Evolutionary conservation across 2,113 vertebrate genomes (phyloP).

Genomic region (Cnemophilus loriae): DNA sequence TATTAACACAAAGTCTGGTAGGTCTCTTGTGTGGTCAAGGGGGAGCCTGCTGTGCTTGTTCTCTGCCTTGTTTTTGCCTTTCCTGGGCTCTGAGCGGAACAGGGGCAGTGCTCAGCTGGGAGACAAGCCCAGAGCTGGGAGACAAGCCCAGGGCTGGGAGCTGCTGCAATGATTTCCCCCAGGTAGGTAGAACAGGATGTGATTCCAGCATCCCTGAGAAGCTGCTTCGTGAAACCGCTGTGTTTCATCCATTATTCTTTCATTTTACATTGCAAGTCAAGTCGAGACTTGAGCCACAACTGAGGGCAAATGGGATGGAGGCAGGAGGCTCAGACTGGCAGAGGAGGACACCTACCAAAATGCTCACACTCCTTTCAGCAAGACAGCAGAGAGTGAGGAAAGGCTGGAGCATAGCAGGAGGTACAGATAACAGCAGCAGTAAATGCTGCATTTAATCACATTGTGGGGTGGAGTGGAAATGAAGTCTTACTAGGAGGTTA

Average conservation of each 20-base stretch:
- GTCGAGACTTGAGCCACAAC: rapidly evolving
- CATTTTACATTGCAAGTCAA: background rate
- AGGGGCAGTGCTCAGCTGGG: background rate
- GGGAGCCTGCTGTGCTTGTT: background rate
- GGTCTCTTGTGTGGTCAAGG: background rate
- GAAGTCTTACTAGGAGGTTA: background rate
- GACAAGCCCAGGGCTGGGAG: background rate
- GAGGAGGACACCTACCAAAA: background rate
- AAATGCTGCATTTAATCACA: background rate
- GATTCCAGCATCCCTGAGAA: background rate
- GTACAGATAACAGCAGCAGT: background rate
- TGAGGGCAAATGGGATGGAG: background rate
- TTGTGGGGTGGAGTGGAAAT: background rate
- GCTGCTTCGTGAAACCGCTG: background rate
- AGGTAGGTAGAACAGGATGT: background rate
- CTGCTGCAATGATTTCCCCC: background rate
- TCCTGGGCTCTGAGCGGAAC: background rate
- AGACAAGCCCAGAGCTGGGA: background rate
- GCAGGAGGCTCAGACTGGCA: background rate
- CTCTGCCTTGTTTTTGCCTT: background rate
- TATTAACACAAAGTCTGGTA: background rate
- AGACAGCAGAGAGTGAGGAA: background rate
- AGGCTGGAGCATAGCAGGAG: background rate
- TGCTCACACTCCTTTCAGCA: background rate
- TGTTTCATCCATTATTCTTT: background rate